Evolutionary conservation across 2,888 invertebrate species (phyloP), one percentile per base, ranked within the genome.

Genomic region (Podabrus alpinus): DNA sequence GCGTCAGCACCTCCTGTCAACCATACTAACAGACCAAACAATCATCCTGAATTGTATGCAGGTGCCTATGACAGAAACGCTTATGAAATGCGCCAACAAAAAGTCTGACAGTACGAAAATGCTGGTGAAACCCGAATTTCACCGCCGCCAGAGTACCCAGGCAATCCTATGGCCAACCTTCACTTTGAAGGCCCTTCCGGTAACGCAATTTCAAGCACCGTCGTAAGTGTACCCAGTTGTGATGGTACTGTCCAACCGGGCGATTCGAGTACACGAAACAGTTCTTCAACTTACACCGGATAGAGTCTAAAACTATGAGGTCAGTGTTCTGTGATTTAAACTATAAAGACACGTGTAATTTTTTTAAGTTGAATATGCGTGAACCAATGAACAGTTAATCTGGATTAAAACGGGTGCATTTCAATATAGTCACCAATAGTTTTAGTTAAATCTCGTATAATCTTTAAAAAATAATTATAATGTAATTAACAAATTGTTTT

Each of bases 11-110:
- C 88, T 19, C 87, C 87, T 17, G 75, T 82, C 9, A 79, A 81
- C 61, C 81, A 81, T 79, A 83, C 81, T 77, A 82, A 77, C 72
- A 84, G 85, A 88, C 81, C 81, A 88, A 89, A 84, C 84, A 89
- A 87, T 81, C 90, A 88, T 81, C 89, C 89, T 76, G 92, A 93
- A 86, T 89, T 92, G 76, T 94, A 94, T 88, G 93, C 94, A 79
- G 92, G 92, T 83, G 94, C 94, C 76, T 93, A 93, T 88, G 91
- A 92, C 83, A 82, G 88, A 79, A 90, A 91, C 86, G 89, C 92
- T 83, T 92, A 92, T 88, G 94, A 94, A 89, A 92, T 94, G 93
- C 91, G 93, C 78, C 77, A 77, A 78, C 92, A 93, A 86, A 93
- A 94, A 88, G 93, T 91, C 87, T 91, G 90, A 91, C 90, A 88